These are phyloP conservation scores for Oceanodroma tethys DNA, from an alignment of 2,113 vertebrate genomes.

Conservation along the genomic window DNA sequence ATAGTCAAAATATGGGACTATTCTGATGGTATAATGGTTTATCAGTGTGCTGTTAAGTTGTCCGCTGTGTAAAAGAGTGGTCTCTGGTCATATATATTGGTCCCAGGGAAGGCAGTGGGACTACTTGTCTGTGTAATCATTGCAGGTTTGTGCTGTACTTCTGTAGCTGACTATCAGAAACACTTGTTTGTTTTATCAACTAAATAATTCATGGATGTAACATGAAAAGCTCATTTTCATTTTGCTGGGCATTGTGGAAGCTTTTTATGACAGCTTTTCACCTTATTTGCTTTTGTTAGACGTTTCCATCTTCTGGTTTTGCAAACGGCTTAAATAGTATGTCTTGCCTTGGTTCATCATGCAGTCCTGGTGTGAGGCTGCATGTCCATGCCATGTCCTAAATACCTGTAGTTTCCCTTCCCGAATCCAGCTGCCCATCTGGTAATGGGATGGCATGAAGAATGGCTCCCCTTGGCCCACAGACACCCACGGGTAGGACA, in stretches of 20 bases:
- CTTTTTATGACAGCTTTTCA: background rate
- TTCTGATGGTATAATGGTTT: background rate
- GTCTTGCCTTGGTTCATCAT: background rate
- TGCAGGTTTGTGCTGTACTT: background rate
- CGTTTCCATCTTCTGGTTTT: background rate
- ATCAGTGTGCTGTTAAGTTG: background rate
- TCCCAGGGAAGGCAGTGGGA: background rate
- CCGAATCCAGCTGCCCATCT: background rate
- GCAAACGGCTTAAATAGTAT: background rate
- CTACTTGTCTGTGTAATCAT: background rate
- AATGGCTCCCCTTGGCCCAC: background rate
- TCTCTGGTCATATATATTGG: background rate
- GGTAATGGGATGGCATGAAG: background rate
- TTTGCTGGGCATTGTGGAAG: background rate
- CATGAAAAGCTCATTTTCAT: background rate
- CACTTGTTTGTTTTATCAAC: background rate
- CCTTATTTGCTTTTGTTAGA: background rate
- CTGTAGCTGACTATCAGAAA: background rate
- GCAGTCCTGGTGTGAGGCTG: background rate
- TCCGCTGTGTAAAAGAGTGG: background rate
- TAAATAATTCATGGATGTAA: background rate
- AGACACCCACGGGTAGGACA: background rate
- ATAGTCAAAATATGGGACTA: background rate
- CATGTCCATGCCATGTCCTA: background rate
- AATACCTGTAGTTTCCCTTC: background rate